These are phyloP conservation scores for Ethmia dodecea DNA, from an alignment of 2,888 invertebrate species.

Conservation along the genomic window DNA sequence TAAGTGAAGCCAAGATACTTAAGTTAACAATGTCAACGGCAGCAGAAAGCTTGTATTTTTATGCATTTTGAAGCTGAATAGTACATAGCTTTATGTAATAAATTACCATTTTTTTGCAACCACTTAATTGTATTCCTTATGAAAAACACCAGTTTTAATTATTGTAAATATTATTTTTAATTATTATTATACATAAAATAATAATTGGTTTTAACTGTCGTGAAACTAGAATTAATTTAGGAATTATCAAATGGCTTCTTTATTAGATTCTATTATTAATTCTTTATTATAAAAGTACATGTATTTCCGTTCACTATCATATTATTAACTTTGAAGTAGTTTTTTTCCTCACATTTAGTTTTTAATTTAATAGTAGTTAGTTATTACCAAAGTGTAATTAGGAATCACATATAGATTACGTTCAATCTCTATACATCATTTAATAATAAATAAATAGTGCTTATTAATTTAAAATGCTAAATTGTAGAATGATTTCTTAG, in stretches of 20 bases:
- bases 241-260: conserved; percentile 9
- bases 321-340: conserved; percentile 13
- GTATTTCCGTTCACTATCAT: conserved; percentile 16
- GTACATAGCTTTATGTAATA: too few species aligned
- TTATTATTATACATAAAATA: conserved; percentile 24
- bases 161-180: conserved; percentile 30
- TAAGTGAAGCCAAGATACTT: conserved; percentile 34
- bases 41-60: conserved; percentile 1
- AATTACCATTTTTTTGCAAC: background rate
- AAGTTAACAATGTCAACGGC: conserved; percentile 17
- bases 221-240: conserved; percentile 20
- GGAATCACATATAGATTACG: conserved; percentile 55
- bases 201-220: conserved; percentile 13
- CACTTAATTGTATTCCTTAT: background rate
- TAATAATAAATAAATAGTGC: conserved; percentile 16
- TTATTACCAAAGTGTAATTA: conserved; percentile 76
- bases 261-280: too few species aligned
- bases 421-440: conserved; percentile 20
- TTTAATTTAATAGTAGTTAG: conserved; percentile 57
- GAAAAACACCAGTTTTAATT: conserved; percentile 9
- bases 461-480: background rate
- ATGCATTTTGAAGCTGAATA: conserved; percentile 1
- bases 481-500: conserved; percentile 1
- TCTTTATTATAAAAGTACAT: too few species aligned
- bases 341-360: conserved; percentile 43